Evolutionary conservation across 1,140 invertebrate genomes (phyloP).

Genomic region (Caenorhabditis inopinata): DNA sequence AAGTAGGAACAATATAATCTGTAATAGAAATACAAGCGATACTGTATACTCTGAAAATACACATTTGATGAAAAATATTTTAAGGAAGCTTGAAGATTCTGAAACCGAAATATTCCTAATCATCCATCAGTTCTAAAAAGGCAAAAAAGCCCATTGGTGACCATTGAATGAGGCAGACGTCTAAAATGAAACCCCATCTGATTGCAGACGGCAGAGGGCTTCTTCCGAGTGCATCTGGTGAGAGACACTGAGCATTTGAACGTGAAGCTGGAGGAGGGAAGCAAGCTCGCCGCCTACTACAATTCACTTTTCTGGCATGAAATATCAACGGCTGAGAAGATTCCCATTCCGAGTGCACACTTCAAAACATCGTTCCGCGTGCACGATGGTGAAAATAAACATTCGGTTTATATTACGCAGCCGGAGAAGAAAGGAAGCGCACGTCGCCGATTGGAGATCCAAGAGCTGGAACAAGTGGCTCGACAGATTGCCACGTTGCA

Average conservation of each 20-base stretch:
- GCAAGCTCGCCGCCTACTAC: constrained; percentile 29
- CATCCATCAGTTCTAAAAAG: not conserved
- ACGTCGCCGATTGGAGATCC: not conserved
- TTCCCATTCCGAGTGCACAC: constrained; percentile 4
- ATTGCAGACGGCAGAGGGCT: constrained; percentile 1
- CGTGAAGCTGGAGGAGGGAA: constrained; percentile 8
- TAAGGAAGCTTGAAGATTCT: too few relatives aligned
- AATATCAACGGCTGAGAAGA: constrained; percentile 7
- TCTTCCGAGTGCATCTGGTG: constrained; percentile 25
- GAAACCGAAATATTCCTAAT: not conserved
- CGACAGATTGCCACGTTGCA: not conserved
- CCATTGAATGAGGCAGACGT: not conserved
- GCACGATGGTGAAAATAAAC: not conserved
- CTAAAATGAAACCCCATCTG: not conserved
- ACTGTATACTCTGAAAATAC: too few relatives aligned
- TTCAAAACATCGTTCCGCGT: not conserved
- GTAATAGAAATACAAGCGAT: too few relatives aligned
- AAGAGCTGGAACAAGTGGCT: constrained; percentile 2
- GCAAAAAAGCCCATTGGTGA: not conserved
- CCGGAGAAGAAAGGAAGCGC: not conserved
- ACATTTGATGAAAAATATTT: too few relatives aligned
- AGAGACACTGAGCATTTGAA: not conserved
- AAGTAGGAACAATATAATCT: too few relatives aligned
- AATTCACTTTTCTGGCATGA: constrained; percentile 28
- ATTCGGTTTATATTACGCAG: not conserved